These are phyloP conservation scores for Pristis pectinata DNA, from an alignment of 2,797 vertebrate genomes.

Conservation along the genomic window DNA sequence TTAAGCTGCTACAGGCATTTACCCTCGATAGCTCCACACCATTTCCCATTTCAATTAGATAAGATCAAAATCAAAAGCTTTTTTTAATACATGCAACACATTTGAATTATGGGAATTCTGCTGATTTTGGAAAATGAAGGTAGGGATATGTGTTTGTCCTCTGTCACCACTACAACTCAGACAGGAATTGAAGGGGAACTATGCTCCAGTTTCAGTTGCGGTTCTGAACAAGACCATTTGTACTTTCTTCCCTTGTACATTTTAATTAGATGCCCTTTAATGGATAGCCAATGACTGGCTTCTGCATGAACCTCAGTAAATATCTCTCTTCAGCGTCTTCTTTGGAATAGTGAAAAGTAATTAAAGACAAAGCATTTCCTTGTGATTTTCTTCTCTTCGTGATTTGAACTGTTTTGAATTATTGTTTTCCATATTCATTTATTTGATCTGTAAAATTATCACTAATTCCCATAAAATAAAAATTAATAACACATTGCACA, in stretches of 20 bases:
- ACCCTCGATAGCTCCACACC: not conserved
- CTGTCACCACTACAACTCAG: not conserved
- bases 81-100: not conserved
- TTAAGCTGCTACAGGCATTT: not conserved
- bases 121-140: not conserved
- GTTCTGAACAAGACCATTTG: too few relatives aligned
- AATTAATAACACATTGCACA: not conserved
- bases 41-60: not conserved
- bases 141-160: not conserved
- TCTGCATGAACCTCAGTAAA: not conserved
- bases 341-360: not conserved
- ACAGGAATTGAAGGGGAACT: not conserved
- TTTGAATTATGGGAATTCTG: not conserved
- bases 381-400: not conserved
- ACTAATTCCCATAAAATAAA: slow-evolving; percentile 11
- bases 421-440: slow-evolving; percentile 25
- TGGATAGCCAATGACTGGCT: not conserved
- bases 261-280: not conserved
- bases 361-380: not conserved
- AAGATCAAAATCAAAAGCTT: not conserved
- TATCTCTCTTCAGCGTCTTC: not conserved
- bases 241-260: not conserved
- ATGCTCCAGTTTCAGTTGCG: not conserved
- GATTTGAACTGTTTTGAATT: not conserved
- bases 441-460: slow-evolving; percentile 20